phyloP scores from a whole-genome alignment of 2,888 invertebrate genomes.

The Campoletis raptor region DNA sequence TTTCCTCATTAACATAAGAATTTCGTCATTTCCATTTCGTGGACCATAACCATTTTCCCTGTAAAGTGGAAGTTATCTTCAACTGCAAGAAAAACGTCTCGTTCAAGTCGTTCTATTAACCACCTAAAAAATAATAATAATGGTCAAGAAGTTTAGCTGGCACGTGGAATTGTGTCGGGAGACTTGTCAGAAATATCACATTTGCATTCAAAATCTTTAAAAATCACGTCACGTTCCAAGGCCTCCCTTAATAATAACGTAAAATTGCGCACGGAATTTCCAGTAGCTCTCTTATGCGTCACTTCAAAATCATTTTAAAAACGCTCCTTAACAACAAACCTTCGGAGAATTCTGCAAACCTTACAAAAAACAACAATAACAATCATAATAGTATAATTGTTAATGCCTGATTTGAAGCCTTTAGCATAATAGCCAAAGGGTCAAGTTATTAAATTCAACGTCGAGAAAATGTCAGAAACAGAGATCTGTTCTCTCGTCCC shows the following conservation, averaged over 20 bases:
- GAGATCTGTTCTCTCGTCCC: neutral
- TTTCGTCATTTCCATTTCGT: neutral
- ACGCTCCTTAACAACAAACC: neutral
- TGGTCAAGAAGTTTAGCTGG: neutral
- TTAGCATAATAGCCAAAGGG: neutral
- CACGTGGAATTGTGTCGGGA: neutral
- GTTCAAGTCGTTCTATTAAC: neutral
- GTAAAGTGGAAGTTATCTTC: neutral
- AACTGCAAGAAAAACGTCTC: constrained; percentile 2
- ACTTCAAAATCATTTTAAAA: neutral
- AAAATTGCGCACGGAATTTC: neutral
- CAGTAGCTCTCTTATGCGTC: neutral
- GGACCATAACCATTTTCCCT: neutral
- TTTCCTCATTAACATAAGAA: constrained; percentile 10
- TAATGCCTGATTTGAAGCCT: neutral
- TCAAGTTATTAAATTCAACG: neutral
- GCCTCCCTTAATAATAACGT: constrained; percentile 16
- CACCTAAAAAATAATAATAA: neutral
- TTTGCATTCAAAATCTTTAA: constrained; percentile 30
- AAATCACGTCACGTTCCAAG: constrained; percentile 27
- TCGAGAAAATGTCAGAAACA: neutral
- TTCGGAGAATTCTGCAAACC: neutral
- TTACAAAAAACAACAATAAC: neutral
- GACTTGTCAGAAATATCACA: constrained; percentile 10
- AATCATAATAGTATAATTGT: constrained; percentile 19